Evolutionary conservation across 2,113 vertebrate genomes (phyloP).

Genomic region (Acanthochromis polyacanthus): DNA sequence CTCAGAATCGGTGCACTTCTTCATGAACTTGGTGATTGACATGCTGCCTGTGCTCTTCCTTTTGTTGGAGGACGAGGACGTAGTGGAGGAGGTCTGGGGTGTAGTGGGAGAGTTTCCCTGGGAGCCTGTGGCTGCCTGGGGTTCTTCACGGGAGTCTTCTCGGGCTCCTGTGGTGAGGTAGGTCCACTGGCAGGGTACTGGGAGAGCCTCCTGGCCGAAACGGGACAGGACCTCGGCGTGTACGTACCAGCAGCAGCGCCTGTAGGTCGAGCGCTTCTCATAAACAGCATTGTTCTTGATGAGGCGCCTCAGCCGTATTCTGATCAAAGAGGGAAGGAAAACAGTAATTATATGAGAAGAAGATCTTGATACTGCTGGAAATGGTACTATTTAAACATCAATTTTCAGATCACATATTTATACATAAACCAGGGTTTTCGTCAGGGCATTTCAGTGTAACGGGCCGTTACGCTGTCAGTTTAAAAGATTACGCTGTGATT

Average conservation of each 20-base stretch:
- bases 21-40: slow-evolving; percentile 98
- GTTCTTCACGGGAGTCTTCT: slow-evolving; percentile 86
- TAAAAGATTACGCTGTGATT: no score
- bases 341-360: not conserved
- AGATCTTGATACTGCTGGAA: not conserved
- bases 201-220: slow-evolving; percentile 88
- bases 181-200: slow-evolving; percentile 94
- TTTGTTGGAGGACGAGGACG: slow-evolving; percentile 76
- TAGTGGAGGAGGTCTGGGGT: slow-evolving; percentile 71
- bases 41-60: slow-evolving; percentile 90
- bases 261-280: slow-evolving; percentile 89
- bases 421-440: not conserved
- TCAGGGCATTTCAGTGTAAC: no score
- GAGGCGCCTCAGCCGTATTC: slow-evolving; percentile 90
- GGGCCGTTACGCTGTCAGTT: no score
- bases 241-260: slow-evolving; percentile 95
- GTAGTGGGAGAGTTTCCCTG: slow-evolving; percentile 80
- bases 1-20: slow-evolving; percentile 81
- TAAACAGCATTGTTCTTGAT: slow-evolving; percentile 93
- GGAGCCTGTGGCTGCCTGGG: slow-evolving; percentile 35
- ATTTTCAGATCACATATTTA: not conserved
- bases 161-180: slow-evolving; percentile 88
- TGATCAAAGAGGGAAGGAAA: slow-evolving; percentile 64
- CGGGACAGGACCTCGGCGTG: slow-evolving; percentile 89
- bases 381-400: no score